These are phyloP conservation scores for Keiferia lycopersicella DNA, from an alignment of 2,888 invertebrate genomes.

Conservation along the genomic window DNA sequence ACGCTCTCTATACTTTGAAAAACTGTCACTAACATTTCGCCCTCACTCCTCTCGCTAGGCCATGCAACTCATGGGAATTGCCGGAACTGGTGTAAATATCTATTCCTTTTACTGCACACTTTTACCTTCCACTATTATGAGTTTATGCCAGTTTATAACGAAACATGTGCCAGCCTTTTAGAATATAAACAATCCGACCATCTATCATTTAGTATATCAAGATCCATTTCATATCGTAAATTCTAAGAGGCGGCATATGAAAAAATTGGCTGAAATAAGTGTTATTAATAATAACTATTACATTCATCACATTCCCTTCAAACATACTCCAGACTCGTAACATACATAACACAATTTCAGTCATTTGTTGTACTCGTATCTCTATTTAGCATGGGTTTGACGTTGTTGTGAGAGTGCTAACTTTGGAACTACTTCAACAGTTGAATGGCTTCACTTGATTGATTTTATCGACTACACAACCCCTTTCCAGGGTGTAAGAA, in stretches of 20 bases:
- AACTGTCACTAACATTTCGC: slow-evolving; percentile 62
- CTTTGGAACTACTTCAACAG: slow-evolving; percentile 12
- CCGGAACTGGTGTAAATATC: slow-evolving; percentile 94
- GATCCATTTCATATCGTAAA: slow-evolving; percentile 16
- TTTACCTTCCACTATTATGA: slow-evolving; percentile 55
- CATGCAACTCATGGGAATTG: slow-evolving; percentile 95
- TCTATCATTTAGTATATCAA: slow-evolving; percentile 16
- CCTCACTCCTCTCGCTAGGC: slow-evolving; percentile 85
- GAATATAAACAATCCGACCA: slow-evolving; percentile 7
- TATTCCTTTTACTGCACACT: slow-evolving; percentile 74
- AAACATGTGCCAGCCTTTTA: slow-evolving; percentile 45
- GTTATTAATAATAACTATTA: slow-evolving; percentile 40
- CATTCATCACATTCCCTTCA: slow-evolving; percentile 20
- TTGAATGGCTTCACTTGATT: slow-evolving; percentile 20
- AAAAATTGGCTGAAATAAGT: slow-evolving; percentile 50
- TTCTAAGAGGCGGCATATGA: slow-evolving; percentile 48
- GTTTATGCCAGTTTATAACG: slow-evolving; percentile 40
- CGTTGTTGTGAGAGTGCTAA: slow-evolving; percentile 29
- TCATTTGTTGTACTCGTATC: slow-evolving; percentile 36
- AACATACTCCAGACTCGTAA: slow-evolving; percentile 27
- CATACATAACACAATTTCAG: slow-evolving; percentile 51
- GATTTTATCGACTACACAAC: slow-evolving; percentile 12
- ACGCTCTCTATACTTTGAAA: slow-evolving; percentile 5
- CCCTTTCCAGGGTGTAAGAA: background rate
- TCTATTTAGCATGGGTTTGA: slow-evolving; percentile 27